Evolutionary conservation across 2,888 invertebrate genomes (phyloP), one percentile per base, ranked within the genome.

Genomic region (Rhamphomyia laevipes): DNA sequence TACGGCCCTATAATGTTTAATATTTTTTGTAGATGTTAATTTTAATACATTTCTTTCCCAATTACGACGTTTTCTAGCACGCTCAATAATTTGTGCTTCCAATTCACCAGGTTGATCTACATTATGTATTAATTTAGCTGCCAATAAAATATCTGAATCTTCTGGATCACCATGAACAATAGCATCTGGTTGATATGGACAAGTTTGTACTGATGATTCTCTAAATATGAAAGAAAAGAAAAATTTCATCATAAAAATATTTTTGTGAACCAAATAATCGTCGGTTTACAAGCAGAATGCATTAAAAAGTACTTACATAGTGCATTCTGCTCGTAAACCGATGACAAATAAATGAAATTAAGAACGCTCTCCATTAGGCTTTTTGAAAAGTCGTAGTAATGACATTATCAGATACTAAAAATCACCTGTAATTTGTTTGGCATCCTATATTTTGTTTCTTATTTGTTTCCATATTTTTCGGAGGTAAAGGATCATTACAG

Each of bases 21-120:
- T 77, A 58, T 80, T 77, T 59, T 67, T 66, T 23, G 72, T 68
- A 21, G 72, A 65, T 50, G 74, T 72, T 46, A 77, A 67, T 16
- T 77, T 76, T 3, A 78, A 75, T 46, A 83, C 66, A 2, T 74
- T 67, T 31, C 75, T 68, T 59, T 81, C 79, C 76, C 83, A 82
- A 38, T 76, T 74, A 56, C 77, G 72, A 57, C 79, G 81, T 56
- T 77, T 78, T 54, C 84, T 72, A n/a, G 80, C 78, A 49, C 84
- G 72, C 59, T 84, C 82, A 38, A 86, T 79, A 54, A 83, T 72
- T 55, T 79, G 75, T 1, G 63, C 63, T 47, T 71, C 68, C 45
- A 65, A 61, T 1, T 66, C 54, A 3, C 68, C 70, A 0, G 71
- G 71, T 1, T 62, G 61, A 15, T 56, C 54, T 37, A 60, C 56